Percentiles rank a stretch among this genome's conserved stretches.
Evolutionary conservation across 2,113 vertebrate species (phyloP).

Genomic region (Odocoileus virginianus): DNA sequence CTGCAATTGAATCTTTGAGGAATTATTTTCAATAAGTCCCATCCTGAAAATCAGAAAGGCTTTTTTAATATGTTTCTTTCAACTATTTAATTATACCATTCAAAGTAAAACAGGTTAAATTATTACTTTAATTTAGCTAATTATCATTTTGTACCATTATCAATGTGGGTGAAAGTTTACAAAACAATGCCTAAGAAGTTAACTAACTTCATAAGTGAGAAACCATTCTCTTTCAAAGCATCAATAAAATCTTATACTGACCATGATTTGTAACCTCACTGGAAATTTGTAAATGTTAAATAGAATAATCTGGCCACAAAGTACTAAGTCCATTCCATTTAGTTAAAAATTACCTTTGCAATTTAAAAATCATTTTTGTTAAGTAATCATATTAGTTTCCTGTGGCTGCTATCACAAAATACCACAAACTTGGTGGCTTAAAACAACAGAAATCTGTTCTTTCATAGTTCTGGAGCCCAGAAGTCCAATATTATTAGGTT

Average conservation of each 20-base stretch:
- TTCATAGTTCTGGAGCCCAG: neutral
- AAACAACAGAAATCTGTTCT: neutral
- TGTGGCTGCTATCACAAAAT: neutral
- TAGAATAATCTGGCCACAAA: constrained; percentile 7
- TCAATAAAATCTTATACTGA: neutral
- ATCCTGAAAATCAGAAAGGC: constrained; percentile 76
- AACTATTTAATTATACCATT: constrained; percentile 1
- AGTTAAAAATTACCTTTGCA: constrained; percentile 21
- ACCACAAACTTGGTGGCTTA: neutral
- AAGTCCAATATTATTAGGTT: neutral
- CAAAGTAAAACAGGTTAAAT: constrained; percentile 32
- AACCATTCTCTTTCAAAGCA: neutral
- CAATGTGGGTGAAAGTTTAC: neutral
- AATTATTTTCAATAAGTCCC: constrained; percentile 78
- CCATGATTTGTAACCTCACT: neutral
- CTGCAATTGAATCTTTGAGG: constrained; percentile 74
- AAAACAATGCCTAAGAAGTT: neutral
- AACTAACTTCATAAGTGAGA: neutral
- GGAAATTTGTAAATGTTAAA: neutral
- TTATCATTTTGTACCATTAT: constrained; percentile 15
- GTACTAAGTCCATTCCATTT: neutral
- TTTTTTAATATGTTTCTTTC: neutral
- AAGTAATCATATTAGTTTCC: neutral
- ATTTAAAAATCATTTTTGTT: neutral
- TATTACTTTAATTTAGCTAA: constrained; percentile 30